Conservation (phyloP, 2,888 invertebrate genomes). For the Apodemia mormo region DNA sequence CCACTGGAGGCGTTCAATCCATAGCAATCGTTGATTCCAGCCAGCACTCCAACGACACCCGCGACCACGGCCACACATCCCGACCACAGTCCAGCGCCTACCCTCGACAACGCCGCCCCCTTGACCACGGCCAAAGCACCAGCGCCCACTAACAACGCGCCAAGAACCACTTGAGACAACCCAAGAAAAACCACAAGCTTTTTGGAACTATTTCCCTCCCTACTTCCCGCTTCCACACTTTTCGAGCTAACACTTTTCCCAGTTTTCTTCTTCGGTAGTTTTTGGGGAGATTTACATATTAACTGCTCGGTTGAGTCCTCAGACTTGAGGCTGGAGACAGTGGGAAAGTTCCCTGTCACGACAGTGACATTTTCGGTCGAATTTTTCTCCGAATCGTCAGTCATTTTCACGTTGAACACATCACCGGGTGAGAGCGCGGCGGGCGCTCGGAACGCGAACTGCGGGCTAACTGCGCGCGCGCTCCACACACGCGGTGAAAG, state of each 20-base stretch:
- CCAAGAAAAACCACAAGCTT: constrained; percentile 79
- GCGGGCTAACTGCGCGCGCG: constrained; percentile 33
- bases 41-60: constrained; percentile 83
- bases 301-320: constrained; percentile 82
- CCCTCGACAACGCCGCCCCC: constrained; percentile 80
- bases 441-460: constrained; percentile 39
- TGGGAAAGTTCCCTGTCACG: constrained; percentile 54
- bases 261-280: constrained; percentile 52
- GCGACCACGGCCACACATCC: constrained; percentile 84
- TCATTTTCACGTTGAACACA: constrained; percentile 42
- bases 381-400: constrained; percentile 45
- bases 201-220: constrained; percentile 42
- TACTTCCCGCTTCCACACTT: constrained; percentile 68
- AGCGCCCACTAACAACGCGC: constrained; percentile 83
- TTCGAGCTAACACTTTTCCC: constrained; percentile 66
- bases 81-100: constrained; percentile 86
- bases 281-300: constrained; percentile 79
- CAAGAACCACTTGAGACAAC: constrained; percentile 83
- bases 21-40: constrained; percentile 82
- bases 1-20: constrained; percentile 59
- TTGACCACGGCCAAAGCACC: constrained; percentile 84
- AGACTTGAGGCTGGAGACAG: constrained; percentile 74
- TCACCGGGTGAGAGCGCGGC: constrained; percentile 37
- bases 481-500: constrained; percentile 44
- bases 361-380: constrained; percentile 46